Percentiles rank a stretch among this genome's conserved stretches.
phyloP scores from a whole-genome alignment of 1,140 invertebrate species.

The Macrocentrus cingulum region DNA sequence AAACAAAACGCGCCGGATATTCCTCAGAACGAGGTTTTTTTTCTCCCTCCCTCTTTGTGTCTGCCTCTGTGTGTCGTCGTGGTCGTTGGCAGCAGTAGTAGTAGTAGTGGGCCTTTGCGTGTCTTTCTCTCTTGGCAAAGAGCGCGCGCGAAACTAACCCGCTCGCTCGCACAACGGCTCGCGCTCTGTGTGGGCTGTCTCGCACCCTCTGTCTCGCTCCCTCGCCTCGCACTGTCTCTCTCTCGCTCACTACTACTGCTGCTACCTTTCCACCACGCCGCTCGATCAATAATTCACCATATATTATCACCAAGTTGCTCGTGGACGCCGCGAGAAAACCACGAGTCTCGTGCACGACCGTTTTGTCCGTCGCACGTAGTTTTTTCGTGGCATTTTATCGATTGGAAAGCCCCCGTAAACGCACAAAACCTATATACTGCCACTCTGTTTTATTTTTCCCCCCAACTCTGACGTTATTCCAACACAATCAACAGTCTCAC shows the following conservation, averaged over 20 bases:
- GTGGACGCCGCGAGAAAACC: slow-evolving; percentile 12
- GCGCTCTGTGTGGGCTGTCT: slow-evolving; percentile 6
- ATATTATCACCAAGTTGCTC: slow-evolving; percentile 31
- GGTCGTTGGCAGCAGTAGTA: not conserved
- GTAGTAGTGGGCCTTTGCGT: not conserved
- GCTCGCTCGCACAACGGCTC: slow-evolving; percentile 14
- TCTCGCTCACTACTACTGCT: slow-evolving; percentile 1
- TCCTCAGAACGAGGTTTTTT: not conserved
- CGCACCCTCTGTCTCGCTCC: not conserved
- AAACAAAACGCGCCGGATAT: not conserved
- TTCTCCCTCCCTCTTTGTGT: not conserved
- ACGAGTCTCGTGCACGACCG: slow-evolving; percentile 8
- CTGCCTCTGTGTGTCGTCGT: not conserved
- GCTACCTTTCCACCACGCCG: slow-evolving; percentile 43
- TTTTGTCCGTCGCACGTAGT: not conserved
- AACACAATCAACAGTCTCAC: too few species aligned
- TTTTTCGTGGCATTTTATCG: too few species aligned
- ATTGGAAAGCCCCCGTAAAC: too few species aligned
- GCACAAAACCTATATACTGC: too few species aligned
- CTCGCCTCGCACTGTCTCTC: not conserved
- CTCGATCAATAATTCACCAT: slow-evolving; percentile 50
- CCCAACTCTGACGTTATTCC: too few species aligned
- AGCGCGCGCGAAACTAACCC: slow-evolving; percentile 10
- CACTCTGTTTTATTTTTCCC: too few species aligned
- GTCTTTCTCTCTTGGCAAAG: not conserved